These are phyloP conservation scores for Melanophora roralis DNA, from an alignment of 2,888 invertebrate genomes.

Conservation along the genomic window DNA sequence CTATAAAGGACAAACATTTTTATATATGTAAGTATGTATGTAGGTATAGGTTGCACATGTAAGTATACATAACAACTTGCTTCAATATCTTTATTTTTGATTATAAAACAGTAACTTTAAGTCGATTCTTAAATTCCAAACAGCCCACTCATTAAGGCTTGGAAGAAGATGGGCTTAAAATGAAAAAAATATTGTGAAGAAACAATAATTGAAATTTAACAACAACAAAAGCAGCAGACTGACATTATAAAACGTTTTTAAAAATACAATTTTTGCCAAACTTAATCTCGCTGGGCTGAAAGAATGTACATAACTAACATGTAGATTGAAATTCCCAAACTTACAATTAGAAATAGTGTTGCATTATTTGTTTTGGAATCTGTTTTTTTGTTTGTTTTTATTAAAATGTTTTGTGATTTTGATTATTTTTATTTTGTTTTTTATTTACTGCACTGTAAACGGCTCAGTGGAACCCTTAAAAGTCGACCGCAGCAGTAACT, in stretches of 20 bases:
- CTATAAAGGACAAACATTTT: too few relatives aligned
- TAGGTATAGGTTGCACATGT: background rate
- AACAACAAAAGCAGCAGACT: background rate
- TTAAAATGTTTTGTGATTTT: conserved; percentile 3
- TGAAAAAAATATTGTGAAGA: background rate
- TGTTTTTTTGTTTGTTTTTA: background rate
- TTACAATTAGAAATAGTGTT: conserved; percentile 45
- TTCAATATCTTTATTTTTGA: background rate
- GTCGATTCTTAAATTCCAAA: conserved; percentile 30
- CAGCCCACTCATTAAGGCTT: conserved; percentile 31
- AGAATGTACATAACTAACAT: background rate
- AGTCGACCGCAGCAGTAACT: conserved; percentile 47
- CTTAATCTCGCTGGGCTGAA: background rate
- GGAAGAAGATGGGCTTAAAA: conserved; percentile 7
- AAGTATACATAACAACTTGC: background rate
- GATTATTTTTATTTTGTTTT: background rate
- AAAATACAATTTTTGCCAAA: background rate
- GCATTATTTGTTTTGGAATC: conserved; percentile 45
- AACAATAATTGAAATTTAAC: background rate
- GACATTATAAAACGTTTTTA: conserved; percentile 10
- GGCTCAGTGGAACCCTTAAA: conserved; percentile 15
- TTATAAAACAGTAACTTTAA: conserved; percentile 17
- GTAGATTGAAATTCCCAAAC: conserved; percentile 50
- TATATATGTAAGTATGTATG: background rate
- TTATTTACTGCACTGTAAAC: conserved; percentile 26